A percentile compares a stretch with the other conserved stretches of the same genome.
These are phyloP conservation scores for Chionomys nivalis DNA, from an alignment of 2,113 vertebrate species.

Conservation along the genomic window DNA sequence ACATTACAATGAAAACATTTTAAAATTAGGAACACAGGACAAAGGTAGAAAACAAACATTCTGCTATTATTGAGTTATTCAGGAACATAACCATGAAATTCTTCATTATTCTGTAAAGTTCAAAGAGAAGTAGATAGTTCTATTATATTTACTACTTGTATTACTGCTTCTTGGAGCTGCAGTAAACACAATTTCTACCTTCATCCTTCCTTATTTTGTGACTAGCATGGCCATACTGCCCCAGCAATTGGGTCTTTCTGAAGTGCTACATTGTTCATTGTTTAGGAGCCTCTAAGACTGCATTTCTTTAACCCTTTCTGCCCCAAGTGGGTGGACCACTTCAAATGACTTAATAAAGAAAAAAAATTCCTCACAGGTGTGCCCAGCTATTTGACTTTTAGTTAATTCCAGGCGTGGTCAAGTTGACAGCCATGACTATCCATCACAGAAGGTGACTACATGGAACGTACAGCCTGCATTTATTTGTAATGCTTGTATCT, in stretches of 20 bases:
- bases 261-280: not conserved
- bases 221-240: not conserved
- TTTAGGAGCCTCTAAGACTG: not conserved
- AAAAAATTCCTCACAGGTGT: not conserved
- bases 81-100: conserved; percentile 31
- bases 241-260: not conserved
- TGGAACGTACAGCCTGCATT: not conserved
- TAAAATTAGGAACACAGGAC: not conserved
- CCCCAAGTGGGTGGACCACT: not conserved
- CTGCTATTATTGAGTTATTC: not conserved
- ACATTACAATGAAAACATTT: not conserved
- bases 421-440: not conserved
- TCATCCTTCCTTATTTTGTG: not conserved
- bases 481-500: not conserved
- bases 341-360: not conserved
- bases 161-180: not conserved
- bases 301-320: not conserved
- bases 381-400: not conserved
- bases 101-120: conserved; percentile 27
- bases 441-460: not conserved
- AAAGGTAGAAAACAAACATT: conserved; percentile 5
- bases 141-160: not conserved
- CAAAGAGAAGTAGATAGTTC: not conserved
- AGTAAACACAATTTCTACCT: not conserved
- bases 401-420: not conserved